Evolutionary conservation across 2,797 vertebrate species (phyloP), one percentile per base, ranked within the genome.

Genomic region (Cuculus canorus): DNA sequence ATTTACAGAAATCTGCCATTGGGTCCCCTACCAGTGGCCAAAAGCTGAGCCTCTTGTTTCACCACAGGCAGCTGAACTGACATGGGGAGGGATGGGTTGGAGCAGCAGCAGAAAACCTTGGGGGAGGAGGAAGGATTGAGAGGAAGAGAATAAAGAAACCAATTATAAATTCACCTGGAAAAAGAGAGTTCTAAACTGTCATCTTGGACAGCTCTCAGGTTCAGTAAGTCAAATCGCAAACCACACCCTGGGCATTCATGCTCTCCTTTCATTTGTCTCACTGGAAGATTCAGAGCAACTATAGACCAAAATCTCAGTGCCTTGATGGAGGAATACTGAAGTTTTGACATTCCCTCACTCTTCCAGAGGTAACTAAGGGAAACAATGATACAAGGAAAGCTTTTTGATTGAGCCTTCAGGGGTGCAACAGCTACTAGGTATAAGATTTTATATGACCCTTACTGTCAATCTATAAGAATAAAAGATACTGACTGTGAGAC

Each of bases 221-320:
- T 59, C n/a, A 28, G 21, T 12, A 47, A 64, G 14, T 6, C 56
- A 64, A 82, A 79, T 54, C 72, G 39, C 60, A 89, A 77, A 60
- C 5, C 18, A 35, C 0, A 0, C 17, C 35, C 60, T 30, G 23
- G 7, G 8, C 28, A 25, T 30, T 39, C 35, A 30, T 2, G 3
- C 14, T 43, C 39, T 54, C 61, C 21, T 78, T 48, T 65, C 6
- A 0, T 63, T 87, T 56, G 19, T 37, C 35, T 84, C 47, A 24
- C 15, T 64, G 45, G 17, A 64, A 88, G 14, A 47, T 25, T 80
- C 9, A n/a, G 45, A 53, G 21, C 17, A 84, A 72, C 48, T 32
- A 7, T 0, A 17, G 32, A 75, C 15, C 47, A 81, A 80, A 80
- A 27, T 54, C 25, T 68, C 3, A 2, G 48, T 43, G 27, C 5